phyloP scores from a whole-genome alignment of 2,888 invertebrate genomes.

The Taphrorychus bicolor region DNA sequence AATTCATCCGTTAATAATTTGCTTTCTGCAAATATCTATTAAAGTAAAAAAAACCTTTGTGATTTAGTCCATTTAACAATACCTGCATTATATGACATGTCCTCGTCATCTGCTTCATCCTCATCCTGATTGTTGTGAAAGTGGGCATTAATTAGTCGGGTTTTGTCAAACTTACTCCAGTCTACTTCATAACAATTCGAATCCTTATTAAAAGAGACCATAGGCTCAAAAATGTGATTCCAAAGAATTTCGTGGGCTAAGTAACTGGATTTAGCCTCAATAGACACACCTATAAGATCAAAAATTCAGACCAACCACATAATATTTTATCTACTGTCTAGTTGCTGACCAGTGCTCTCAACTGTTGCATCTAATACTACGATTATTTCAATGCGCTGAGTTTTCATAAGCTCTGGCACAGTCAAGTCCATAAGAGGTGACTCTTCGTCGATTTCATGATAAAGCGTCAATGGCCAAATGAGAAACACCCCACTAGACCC shows the following conservation, averaged over 20 bases:
- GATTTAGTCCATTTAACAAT: no score
- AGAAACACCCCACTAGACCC: slow-evolving; percentile 90
- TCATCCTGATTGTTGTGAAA: no score
- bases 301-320: neutral
- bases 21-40: no score
- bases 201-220: slow-evolving; percentile 76
- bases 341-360: slow-evolving; percentile 78
- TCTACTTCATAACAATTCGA: slow-evolving; percentile 82
- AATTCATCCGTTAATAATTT: no score
- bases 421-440: slow-evolving; percentile 91
- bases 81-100: no score
- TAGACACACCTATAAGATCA: slow-evolving; percentile 57
- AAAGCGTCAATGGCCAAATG: slow-evolving; percentile 94
- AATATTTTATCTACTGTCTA: neutral
- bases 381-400: slow-evolving; percentile 81
- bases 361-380: slow-evolving; percentile 89
- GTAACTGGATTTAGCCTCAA: slow-evolving; percentile 84
- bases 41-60: no score
- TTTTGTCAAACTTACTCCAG: slow-evolving; percentile 81
- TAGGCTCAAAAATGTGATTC: slow-evolving; percentile 85
- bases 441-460: slow-evolving; percentile 83
- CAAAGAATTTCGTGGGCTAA: slow-evolving; percentile 82
- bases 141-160: neutral
- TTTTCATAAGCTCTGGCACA: slow-evolving; percentile 82
- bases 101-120: neutral